A percentile compares a stretch with the other conserved stretches of the same genome.
Conservation (phyloP, 2,888 invertebrate species). For the Microctonus hyperodae region DNA sequence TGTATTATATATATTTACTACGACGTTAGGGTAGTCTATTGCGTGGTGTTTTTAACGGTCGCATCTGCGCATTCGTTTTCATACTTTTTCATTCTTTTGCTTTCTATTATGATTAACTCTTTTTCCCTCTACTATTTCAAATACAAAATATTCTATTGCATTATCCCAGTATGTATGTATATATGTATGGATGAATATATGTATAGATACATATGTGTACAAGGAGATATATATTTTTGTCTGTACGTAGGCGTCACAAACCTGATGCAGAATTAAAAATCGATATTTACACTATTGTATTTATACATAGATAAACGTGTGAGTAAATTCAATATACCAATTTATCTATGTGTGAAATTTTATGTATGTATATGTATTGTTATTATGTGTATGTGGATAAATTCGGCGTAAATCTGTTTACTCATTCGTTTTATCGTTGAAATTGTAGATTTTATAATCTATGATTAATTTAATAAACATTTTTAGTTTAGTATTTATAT, state of each 20-base stretch:
- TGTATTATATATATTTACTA: not conserved
- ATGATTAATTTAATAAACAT: too few relatives aligned
- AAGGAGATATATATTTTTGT: not conserved
- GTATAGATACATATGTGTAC: not conserved
- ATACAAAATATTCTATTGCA: not conserved
- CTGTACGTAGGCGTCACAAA: not conserved
- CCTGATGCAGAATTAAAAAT: not conserved
- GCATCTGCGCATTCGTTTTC: not conserved
- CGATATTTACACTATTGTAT: not conserved
- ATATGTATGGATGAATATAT: too few relatives aligned
- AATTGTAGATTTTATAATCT: too few relatives aligned
- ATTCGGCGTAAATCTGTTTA: too few relatives aligned
- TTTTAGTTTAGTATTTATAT: too few relatives aligned
- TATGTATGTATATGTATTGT: not conserved
- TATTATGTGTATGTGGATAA: too few relatives aligned
- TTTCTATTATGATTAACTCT: not conserved
- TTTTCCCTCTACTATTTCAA: not conserved
- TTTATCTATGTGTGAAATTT: not conserved
- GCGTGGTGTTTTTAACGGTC: constrained; percentile 3
- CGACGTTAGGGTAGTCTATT: constrained; percentile 3
- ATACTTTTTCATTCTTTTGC: not conserved
- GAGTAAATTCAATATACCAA: too few relatives aligned
- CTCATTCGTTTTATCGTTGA: too few relatives aligned
- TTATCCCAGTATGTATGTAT: not conserved
- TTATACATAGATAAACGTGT: not conserved